phyloP scores from a whole-genome alignment of 2,888 invertebrate species.

The Phania funesta region DNA sequence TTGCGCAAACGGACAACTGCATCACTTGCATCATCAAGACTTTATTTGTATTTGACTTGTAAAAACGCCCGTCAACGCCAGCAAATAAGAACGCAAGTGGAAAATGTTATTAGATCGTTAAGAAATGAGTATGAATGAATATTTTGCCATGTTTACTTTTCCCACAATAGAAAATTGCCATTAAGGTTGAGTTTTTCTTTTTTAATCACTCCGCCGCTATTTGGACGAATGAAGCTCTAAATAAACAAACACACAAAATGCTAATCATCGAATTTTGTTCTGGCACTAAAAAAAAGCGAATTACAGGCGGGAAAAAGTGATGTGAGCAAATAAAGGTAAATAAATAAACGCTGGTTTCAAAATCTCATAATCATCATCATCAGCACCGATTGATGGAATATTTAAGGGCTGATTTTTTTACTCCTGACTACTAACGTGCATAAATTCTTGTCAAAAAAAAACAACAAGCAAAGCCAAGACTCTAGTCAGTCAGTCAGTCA shows the following conservation, averaged over 20 bases:
- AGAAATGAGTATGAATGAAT: constrained; percentile 43
- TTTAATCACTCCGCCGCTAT: constrained; percentile 35
- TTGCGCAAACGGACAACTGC: constrained; percentile 38
- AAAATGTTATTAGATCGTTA: constrained; percentile 49
- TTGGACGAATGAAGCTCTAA: constrained; percentile 58
- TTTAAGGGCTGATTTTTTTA: constrained; percentile 61
- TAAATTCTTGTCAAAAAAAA: constrained; percentile 2
- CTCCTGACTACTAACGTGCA: constrained; percentile 38
- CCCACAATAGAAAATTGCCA: constrained; percentile 41
- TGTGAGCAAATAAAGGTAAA: constrained; percentile 51
- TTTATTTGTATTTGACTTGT: constrained; percentile 47
- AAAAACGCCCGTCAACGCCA: constrained; percentile 57
- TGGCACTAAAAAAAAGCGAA: constrained; percentile 12
- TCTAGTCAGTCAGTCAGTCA: constrained; percentile 9
- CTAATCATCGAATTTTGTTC: constrained; percentile 57
- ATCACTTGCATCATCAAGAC: constrained; percentile 38
- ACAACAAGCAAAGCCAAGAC: constrained; percentile 25
- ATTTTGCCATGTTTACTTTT: constrained; percentile 57
- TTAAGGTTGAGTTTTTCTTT: constrained; percentile 10
- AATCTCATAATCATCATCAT: constrained; percentile 54
- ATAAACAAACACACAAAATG: constrained; percentile 44
- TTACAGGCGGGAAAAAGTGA: constrained; percentile 18
- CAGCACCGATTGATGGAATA: not conserved
- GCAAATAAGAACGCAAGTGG: not conserved
- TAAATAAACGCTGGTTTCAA: constrained; percentile 37